phyloP scores from a whole-genome alignment of 2,113 vertebrate species.

The Pseudolaguvia tuberculata region DNA sequence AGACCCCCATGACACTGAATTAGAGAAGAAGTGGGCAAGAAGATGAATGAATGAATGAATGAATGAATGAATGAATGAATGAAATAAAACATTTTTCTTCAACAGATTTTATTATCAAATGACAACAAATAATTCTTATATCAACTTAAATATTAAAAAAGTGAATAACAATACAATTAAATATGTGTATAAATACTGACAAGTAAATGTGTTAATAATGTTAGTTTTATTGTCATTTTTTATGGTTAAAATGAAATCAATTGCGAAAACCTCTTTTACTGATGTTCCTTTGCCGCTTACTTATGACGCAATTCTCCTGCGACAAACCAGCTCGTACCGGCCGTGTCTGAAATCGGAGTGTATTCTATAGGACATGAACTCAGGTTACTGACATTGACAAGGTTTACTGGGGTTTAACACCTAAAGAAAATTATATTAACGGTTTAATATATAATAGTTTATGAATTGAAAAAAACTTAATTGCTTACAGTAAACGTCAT shows the following conservation, averaged over 20 bases:
- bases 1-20: too few relatives aligned
- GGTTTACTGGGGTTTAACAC: too few relatives aligned
- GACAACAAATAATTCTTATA: too few relatives aligned
- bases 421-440: too few relatives aligned
- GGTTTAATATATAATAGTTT: too few relatives aligned
- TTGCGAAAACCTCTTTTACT: background rate
- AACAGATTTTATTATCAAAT: too few relatives aligned
- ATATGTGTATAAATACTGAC: background rate
- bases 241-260: background rate
- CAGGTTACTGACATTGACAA: background rate
- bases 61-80: too few relatives aligned
- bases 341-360: background rate
- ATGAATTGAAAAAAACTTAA: background rate
- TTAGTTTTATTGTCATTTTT: background rate
- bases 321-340: constrained; percentile 42
- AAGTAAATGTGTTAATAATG: background rate
- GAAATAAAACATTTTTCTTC: too few relatives aligned
- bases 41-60: too few relatives aligned
- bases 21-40: too few relatives aligned
- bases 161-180: background rate
- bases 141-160: too few relatives aligned
- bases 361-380: background rate
- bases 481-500: background rate
- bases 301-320: constrained; percentile 50
- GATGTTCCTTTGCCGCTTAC: background rate